phyloP scores from a whole-genome alignment of 2,888 invertebrate genomes.

The Hesperia comma region DNA sequence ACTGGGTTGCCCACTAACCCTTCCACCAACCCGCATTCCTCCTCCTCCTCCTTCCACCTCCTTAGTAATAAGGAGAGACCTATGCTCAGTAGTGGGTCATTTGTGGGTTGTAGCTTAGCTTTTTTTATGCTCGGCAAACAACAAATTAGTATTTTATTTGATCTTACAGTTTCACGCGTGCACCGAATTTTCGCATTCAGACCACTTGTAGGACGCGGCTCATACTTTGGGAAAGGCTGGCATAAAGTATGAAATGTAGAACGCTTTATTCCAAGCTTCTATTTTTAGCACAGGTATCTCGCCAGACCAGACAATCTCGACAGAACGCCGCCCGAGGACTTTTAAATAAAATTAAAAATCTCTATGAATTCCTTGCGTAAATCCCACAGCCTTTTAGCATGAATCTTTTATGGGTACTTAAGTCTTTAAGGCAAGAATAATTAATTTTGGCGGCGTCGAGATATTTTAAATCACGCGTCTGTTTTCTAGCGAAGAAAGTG shows the following conservation, averaged over 20 bases:
- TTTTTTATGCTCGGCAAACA: no score
- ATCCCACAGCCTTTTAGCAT: constrained; percentile 51
- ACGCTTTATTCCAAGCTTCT: constrained; percentile 58
- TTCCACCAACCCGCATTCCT: no score
- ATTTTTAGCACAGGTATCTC: constrained; percentile 67
- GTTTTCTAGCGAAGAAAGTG: constrained; percentile 41
- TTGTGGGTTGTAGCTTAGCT: no score
- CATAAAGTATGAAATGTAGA: constrained; percentile 55
- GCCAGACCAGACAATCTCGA: constrained; percentile 54
- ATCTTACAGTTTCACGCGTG: not conserved
- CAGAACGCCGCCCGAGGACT: constrained; percentile 47
- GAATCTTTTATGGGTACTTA: constrained; percentile 31
- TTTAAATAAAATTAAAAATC: constrained; percentile 65
- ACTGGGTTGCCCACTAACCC: no score
- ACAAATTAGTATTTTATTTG: not conserved
- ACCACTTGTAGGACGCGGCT: not conserved
- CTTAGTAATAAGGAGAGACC: no score
- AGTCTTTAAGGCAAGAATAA: constrained; percentile 29
- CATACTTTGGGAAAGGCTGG: not conserved
- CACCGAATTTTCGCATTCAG: not conserved
- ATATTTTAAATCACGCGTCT: constrained; percentile 24
- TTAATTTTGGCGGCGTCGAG: constrained; percentile 16
- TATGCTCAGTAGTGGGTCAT: no score
- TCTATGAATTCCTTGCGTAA: constrained; percentile 56
- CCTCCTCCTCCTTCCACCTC: no score